A percentile compares a stretch with the other conserved stretches of the same genome.
phyloP scores from a whole-genome alignment of 2,113 vertebrate species.

The Podiceps cristatus region DNA sequence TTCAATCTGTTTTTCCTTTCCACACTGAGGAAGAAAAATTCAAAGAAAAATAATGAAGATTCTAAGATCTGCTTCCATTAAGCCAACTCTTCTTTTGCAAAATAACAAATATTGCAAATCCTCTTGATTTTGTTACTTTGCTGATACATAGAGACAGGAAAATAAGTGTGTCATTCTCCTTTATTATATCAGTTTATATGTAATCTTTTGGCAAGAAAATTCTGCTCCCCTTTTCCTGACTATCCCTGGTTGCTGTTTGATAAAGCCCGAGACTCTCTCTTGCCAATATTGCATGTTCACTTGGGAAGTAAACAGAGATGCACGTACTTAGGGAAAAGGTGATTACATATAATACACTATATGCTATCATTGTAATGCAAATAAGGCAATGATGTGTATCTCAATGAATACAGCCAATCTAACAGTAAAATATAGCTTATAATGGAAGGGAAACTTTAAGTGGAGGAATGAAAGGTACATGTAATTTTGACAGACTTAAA shows the following conservation, averaged over 20 bases:
- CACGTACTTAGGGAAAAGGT: neutral
- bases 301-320: conserved; percentile 14
- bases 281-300: neutral
- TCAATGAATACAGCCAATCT: conserved; percentile 37
- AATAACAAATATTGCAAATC: neutral
- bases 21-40: neutral
- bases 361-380: conserved; percentile 41
- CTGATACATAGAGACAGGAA: neutral
- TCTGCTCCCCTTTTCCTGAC: neutral
- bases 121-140: neutral
- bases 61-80: neutral
- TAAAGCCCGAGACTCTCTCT: neutral
- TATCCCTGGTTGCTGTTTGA: neutral
- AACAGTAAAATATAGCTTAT: conserved; percentile 29
- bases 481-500: conserved; percentile 56
- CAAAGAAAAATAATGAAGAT: neutral
- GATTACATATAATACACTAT: neutral
- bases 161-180: neutral
- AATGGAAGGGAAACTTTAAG: conserved; percentile 21
- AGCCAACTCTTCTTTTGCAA: neutral
- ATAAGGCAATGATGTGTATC: neutral
- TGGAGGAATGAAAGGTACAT: conserved; percentile 33
- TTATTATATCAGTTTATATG: neutral
- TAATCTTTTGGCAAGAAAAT: neutral
- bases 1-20: neutral